Conservation (phyloP, 2,888 invertebrate species). For the Yponomeuta malinellus region DNA sequence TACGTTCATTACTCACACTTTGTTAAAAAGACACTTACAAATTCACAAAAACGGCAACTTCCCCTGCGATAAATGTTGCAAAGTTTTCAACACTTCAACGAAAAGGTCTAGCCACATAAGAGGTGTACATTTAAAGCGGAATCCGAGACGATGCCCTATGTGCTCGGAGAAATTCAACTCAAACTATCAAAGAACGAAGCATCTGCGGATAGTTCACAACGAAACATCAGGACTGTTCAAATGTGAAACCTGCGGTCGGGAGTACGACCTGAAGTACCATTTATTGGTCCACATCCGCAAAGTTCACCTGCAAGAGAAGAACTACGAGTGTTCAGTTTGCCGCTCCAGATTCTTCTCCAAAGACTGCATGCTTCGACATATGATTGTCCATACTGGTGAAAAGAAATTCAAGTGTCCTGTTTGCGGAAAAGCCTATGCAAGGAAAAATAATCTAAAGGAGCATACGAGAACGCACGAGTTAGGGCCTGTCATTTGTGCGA, state of each 20-base stretch:
- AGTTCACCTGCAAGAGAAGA: slow-evolving; percentile 56
- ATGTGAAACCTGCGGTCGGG: slow-evolving; percentile 52
- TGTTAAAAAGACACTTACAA: slow-evolving; percentile 46
- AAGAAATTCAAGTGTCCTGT: slow-evolving; percentile 63
- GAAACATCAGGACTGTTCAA: slow-evolving; percentile 37
- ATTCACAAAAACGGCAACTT: slow-evolving; percentile 47
- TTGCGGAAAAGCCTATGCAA: slow-evolving; percentile 63
- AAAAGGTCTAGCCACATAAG: slow-evolving; percentile 46
- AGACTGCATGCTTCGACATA: slow-evolving; percentile 60
- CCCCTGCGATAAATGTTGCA: slow-evolving; percentile 55
- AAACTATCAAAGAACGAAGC: slow-evolving; percentile 52
- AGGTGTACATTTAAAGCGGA: slow-evolving; percentile 51
- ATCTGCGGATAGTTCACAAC: slow-evolving; percentile 51
- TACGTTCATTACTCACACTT: slow-evolving; percentile 42
- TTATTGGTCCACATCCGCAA: slow-evolving; percentile 48
- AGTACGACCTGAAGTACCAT: slow-evolving; percentile 54
- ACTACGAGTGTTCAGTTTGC: slow-evolving; percentile 50
- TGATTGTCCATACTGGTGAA: slow-evolving; percentile 67
- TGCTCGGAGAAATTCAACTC: slow-evolving; percentile 58
- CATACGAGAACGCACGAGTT: slow-evolving; percentile 43
- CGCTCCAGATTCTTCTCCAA: slow-evolving; percentile 54
- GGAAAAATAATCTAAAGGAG: slow-evolving; percentile 43
- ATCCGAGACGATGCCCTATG: slow-evolving; percentile 46
- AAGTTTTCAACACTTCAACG: slow-evolving; percentile 47
- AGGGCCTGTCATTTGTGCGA: slow-evolving; percentile 28